phyloP scores from a whole-genome alignment of 1,140 invertebrate species.

The Solen grandis region DNA sequence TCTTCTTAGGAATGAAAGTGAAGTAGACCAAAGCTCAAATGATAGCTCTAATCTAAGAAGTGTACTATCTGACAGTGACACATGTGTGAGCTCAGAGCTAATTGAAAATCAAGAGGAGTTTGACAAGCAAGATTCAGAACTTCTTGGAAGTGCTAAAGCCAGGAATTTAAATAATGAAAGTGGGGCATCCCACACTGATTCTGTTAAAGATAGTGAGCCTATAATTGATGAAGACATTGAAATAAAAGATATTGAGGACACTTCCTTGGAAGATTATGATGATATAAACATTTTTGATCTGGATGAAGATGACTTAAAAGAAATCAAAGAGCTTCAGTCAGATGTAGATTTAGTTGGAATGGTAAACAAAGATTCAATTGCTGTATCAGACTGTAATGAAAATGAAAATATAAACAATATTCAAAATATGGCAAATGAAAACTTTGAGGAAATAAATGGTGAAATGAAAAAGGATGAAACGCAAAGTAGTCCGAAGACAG shows the following conservation, averaged over 20 bases:
- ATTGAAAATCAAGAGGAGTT: background rate
- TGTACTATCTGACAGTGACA: background rate
- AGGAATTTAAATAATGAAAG: background rate
- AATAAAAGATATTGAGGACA: slow-evolving; percentile 31
- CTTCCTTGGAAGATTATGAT: slow-evolving; percentile 43
- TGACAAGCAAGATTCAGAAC: background rate
- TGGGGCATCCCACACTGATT: background rate
- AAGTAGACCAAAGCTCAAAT: too few relatives aligned
- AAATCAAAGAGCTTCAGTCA: slow-evolving; percentile 42
- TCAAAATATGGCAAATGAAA: slow-evolving; percentile 48
- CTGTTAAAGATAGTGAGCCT: background rate
- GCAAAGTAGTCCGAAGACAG: background rate
- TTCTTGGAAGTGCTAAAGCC: background rate
- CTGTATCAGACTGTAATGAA: slow-evolving; percentile 18
- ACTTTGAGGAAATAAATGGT: background rate
- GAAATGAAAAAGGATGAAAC: background rate
- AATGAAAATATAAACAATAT: slow-evolving; percentile 22
- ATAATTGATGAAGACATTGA: background rate
- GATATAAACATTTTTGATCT: slow-evolving; percentile 47
- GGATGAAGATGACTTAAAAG: slow-evolving; percentile 49
- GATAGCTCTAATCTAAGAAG: too few relatives aligned
- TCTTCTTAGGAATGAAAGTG: too few relatives aligned
- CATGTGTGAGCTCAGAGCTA: background rate
- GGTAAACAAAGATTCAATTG: slow-evolving; percentile 48
- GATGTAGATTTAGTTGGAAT: slow-evolving; percentile 53